These are phyloP conservation scores for Arremon brunneinucha DNA, from an alignment of 2,797 vertebrate genomes.

Conservation along the genomic window DNA sequence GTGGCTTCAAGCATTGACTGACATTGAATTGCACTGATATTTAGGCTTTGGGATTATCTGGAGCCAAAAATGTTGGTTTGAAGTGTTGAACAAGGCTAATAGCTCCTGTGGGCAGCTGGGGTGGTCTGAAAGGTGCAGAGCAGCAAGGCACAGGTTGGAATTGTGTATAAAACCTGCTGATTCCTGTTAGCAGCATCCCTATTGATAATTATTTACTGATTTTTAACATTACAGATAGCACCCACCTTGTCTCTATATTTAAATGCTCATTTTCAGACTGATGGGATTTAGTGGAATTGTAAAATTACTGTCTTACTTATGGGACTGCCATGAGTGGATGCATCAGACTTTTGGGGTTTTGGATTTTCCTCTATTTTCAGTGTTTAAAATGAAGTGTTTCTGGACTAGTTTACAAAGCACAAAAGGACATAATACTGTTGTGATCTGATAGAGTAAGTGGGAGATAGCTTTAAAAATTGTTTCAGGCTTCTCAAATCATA, in stretches of 20 bases:
- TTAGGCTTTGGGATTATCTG: neutral
- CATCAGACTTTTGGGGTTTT: neutral
- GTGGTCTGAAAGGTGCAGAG: neutral
- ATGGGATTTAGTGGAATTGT: neutral
- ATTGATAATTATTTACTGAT: neutral
- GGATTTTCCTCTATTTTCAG: neutral
- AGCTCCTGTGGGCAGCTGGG: neutral
- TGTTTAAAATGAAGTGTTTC: neutral
- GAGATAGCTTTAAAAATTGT: neutral
- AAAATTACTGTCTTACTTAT: neutral
- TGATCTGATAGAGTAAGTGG: neutral
- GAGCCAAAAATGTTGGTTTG: neutral
- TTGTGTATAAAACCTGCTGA: neutral
- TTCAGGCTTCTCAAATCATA: neutral
- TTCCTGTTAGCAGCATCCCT: neutral
- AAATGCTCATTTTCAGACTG: neutral
- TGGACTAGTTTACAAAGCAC: neutral
- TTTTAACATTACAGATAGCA: neutral
- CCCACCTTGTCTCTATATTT: neutral
- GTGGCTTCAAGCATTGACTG: neutral
- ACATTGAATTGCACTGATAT: neutral
- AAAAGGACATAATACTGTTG: neutral
- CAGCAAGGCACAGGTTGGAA: neutral
- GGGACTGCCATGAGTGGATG: neutral
- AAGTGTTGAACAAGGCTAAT: neutral